Evolutionary conservation across 1,140 invertebrate genomes (phyloP).

Genomic region (Zaprionus capensis): DNA sequence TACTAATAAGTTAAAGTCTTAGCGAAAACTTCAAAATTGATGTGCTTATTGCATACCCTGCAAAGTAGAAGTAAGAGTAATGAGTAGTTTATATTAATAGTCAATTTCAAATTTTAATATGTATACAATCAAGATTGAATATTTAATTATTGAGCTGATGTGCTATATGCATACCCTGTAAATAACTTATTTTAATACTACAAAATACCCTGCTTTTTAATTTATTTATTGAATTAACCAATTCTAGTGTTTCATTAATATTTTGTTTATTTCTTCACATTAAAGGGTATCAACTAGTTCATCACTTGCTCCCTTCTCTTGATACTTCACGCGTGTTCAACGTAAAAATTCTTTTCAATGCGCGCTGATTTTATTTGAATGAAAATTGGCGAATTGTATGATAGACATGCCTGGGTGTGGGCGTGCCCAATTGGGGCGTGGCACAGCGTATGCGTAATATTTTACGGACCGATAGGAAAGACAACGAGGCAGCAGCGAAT

Average conservation of each 20-base stretch:
- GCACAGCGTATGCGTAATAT: slow-evolving; percentile 71
- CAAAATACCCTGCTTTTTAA: too few relatives aligned
- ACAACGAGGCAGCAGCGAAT: not conserved
- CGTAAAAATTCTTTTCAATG: slow-evolving; percentile 45
- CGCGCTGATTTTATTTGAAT: slow-evolving; percentile 78
- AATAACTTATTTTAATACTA: too few relatives aligned
- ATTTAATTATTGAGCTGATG: too few relatives aligned
- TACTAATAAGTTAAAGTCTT: not conserved
- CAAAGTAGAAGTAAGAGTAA: too few relatives aligned
- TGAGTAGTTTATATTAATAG: too few relatives aligned
- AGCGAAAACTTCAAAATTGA: not conserved
- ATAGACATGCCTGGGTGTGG: slow-evolving; percentile 64
- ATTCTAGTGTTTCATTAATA: not conserved
- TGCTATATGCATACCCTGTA: too few relatives aligned
- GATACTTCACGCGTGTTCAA: slow-evolving; percentile 10
- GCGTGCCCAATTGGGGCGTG: slow-evolving; percentile 66
- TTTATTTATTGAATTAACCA: too few relatives aligned
- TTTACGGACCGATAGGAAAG: slow-evolving; percentile 46
- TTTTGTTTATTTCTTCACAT: not conserved
- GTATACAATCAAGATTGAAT: too few relatives aligned
- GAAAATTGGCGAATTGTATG: slow-evolving; percentile 81
- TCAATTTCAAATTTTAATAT: too few relatives aligned
- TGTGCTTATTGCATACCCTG: too few relatives aligned
- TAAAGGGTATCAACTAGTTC: not conserved
- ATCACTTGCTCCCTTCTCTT: not conserved